Evolutionary conservation across 2,888 invertebrate genomes (phyloP).

Genomic region (Pyrrhosoma nymphula): DNA sequence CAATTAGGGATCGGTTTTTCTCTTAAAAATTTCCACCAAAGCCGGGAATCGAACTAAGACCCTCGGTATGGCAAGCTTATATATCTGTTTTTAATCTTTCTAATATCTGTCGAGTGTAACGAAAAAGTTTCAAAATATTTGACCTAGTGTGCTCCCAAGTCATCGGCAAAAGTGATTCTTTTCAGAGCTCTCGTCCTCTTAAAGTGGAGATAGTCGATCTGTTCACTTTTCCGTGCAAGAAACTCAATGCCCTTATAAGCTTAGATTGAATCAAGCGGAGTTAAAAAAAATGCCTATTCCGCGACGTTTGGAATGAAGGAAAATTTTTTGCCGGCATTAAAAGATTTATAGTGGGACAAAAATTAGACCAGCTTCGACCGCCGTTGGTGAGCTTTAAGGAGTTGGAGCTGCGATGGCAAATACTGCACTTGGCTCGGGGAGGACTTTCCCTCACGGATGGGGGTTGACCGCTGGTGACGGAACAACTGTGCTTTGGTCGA

Average conservation of each 20-base stretch:
- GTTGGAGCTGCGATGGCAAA: not conserved
- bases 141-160: too few species aligned
- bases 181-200: not conserved
- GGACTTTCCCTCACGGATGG: not conserved
- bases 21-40: too few species aligned
- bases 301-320: conserved; percentile 27
- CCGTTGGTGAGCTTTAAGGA: conserved; percentile 29
- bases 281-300: conserved; percentile 13
- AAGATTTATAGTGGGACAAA: conserved; percentile 54
- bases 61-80: too few species aligned
- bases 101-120: not conserved
- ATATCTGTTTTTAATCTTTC: too few species aligned
- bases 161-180: not conserved
- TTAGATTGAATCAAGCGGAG: not conserved
- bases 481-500: not conserved
- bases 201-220: not conserved
- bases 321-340: conserved; percentile 17
- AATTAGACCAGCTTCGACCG: conserved; percentile 36
- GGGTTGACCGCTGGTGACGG: not conserved
- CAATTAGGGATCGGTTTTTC: too few species aligned
- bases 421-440: not conserved
- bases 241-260: conserved; percentile 9
- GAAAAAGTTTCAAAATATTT: not conserved
- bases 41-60: too few species aligned
- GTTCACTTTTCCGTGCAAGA: not conserved